Base-by-base conservation (phyloP, 2,113 vertebrate genomes). In the Gasterosteus nipponicus region DNA sequence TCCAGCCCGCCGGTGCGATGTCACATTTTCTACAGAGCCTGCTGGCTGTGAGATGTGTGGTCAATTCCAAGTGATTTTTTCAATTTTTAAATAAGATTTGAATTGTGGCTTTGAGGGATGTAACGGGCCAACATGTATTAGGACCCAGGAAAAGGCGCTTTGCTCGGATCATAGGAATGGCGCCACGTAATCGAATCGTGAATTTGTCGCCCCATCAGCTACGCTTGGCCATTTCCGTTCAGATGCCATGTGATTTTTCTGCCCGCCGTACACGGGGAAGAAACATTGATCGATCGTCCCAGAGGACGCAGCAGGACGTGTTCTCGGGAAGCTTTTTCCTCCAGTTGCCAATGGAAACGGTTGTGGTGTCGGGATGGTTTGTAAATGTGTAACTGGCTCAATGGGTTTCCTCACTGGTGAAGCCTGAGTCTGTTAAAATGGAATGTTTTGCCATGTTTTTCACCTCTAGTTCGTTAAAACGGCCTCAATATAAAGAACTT, bases 91-190 rank as follows among this genome's bases (percentile, higher is more conserved):
- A 88, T 80, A 73, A 67, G 70, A 80, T 88, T 73, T 78, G 62
- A 87, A 88, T 86, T 88, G 64, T 78, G 54, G n/a, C 68, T 86
- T 75, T 59, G 68, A 65, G 64, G 33, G 78, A 22, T 1, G 65
- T 81, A 86, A 87, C 70, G 69, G 54, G 39, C 16, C 67, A 77
- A 86, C 84, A 65, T 87, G 66, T 73, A 72, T 78, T 78, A 64
- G 53, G 49, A 33, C 9, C 63, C 6, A n/a, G 61, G 69, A 78
- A 65, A 69, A 66, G 39, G 41, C 39, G 0, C 49, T 59, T 19
- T 3, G 29, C 31, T 56, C 56, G 60, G 78, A 80, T 74, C 79
- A 70, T 12, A 14, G 57, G 15, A 68, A 75, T 63, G 39, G 66
- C 68, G 33, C 75, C 59, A 61, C 53, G 78, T 86, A 88, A 69